Evolutionary conservation across 2,113 vertebrate species (phyloP).

Genomic region (Labeo rohita): DNA sequence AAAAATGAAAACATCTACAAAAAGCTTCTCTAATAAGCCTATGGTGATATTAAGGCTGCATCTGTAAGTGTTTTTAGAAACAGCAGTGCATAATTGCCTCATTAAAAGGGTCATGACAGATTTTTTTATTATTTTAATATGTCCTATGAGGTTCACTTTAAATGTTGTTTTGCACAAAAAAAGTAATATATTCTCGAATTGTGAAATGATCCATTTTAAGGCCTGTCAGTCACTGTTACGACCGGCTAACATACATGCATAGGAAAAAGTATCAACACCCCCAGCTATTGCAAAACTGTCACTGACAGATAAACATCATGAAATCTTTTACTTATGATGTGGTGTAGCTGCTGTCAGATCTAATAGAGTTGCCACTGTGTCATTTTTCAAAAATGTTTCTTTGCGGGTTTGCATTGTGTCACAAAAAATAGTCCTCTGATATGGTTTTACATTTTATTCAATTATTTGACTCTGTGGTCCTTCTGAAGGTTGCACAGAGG

Average conservation of each 20-base stretch:
- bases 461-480: no score
- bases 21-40: background rate
- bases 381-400: no score
- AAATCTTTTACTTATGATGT: no score
- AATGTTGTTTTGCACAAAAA: background rate
- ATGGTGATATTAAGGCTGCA: background rate
- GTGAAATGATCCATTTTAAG: background rate
- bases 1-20: background rate
- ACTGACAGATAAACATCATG: no score
- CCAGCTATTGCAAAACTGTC: no score
- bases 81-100: conserved; percentile 4
- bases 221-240: background rate
- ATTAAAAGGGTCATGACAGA: background rate
- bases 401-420: no score
- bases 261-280: background rate
- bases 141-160: background rate
- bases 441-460: no score
- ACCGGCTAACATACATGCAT: background rate
- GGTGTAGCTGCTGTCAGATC: no score
- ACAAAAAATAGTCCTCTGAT: no score
- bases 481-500: no score
- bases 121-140: background rate
- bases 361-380: no score
- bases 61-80: background rate
- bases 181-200: background rate